These are phyloP conservation scores for Lathamus discolor DNA, from an alignment of 2,113 vertebrate genomes.

Conservation along the genomic window DNA sequence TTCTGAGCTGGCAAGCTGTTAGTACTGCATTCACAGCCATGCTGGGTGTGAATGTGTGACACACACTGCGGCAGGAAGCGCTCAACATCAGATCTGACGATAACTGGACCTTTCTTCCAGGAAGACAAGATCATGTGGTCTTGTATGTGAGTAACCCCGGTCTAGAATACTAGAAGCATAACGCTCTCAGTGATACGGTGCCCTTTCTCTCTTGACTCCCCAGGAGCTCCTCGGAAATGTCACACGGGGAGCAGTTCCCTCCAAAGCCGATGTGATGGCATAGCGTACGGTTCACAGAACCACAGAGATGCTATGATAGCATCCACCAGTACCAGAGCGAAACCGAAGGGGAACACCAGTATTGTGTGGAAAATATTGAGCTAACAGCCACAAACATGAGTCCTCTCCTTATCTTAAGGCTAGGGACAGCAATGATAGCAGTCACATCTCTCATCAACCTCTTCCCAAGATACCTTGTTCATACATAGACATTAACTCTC, in stretches of 20 bases:
- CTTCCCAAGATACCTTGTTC: background rate
- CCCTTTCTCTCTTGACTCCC: background rate
- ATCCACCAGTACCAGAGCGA: background rate
- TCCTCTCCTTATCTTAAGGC: background rate
- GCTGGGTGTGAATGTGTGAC: conserved; percentile 39
- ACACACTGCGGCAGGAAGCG: conserved; percentile 41
- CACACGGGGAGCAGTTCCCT: background rate
- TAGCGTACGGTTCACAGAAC: rapidly evolving
- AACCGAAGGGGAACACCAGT: background rate
- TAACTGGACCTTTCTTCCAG: conserved; percentile 56
- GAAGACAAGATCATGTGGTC: conserved; percentile 55
- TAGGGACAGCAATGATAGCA: background rate
- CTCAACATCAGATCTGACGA: conserved; percentile 37
- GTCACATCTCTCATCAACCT: background rate
- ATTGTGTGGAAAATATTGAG: background rate
- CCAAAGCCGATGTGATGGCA: background rate
- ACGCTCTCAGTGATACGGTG: background rate
- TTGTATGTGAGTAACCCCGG: background rate
- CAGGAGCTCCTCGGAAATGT: background rate
- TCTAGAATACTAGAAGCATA: background rate
- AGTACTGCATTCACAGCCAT: background rate
- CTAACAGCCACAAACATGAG: background rate
- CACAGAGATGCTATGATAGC: rapidly evolving
- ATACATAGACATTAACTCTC: background rate
- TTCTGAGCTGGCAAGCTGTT: background rate